A percentile compares a stretch with the other conserved stretches of the same genome.
phyloP scores from a whole-genome alignment of 2,797 vertebrate species.

The Taenioides sp. region DNA sequence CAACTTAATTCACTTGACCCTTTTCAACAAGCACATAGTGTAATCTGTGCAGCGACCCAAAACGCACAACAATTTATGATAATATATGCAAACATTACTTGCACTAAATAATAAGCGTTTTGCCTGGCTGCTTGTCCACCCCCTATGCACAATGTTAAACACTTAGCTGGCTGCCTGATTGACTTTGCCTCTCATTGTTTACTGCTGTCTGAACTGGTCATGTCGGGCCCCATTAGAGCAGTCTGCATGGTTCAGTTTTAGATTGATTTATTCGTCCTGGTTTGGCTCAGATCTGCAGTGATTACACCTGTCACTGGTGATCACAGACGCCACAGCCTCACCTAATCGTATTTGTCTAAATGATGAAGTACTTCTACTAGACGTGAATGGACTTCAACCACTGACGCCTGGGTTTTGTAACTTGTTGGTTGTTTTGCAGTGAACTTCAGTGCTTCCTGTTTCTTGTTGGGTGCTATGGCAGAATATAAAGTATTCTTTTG shows the following conservation, averaged over 20 bases:
- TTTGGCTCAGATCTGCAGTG: constrained; percentile 63
- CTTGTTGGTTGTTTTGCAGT: constrained; percentile 22
- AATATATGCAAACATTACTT: constrained; percentile 18
- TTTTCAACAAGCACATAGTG: constrained; percentile 43
- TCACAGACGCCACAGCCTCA: constrained; percentile 63
- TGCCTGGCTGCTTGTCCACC: constrained; percentile 57
- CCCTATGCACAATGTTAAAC: constrained; percentile 70
- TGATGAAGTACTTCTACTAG: constrained; percentile 69
- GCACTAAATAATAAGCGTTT: constrained; percentile 65
- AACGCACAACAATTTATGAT: constrained; percentile 37
- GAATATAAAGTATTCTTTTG: constrained; percentile 11
- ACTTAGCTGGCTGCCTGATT: constrained; percentile 63
- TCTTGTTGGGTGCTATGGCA: constrained; percentile 24
- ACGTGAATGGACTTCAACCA: constrained; percentile 54
- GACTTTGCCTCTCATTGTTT: constrained; percentile 69
- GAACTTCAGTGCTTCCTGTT: background rate
- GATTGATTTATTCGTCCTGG: constrained; percentile 69
- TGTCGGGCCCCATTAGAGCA: constrained; percentile 61
- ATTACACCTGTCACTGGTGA: constrained; percentile 63
- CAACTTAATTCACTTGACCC: constrained; percentile 66
- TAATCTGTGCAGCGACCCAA: constrained; percentile 41
- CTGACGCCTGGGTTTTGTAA: constrained; percentile 24
- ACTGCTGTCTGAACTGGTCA: constrained; percentile 61
- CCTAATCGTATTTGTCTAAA: constrained; percentile 67
- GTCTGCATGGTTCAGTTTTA: constrained; percentile 49